These are phyloP conservation scores for Recurvirostra avosetta DNA, from an alignment of 2,113 vertebrate genomes.

Conservation along the genomic window DNA sequence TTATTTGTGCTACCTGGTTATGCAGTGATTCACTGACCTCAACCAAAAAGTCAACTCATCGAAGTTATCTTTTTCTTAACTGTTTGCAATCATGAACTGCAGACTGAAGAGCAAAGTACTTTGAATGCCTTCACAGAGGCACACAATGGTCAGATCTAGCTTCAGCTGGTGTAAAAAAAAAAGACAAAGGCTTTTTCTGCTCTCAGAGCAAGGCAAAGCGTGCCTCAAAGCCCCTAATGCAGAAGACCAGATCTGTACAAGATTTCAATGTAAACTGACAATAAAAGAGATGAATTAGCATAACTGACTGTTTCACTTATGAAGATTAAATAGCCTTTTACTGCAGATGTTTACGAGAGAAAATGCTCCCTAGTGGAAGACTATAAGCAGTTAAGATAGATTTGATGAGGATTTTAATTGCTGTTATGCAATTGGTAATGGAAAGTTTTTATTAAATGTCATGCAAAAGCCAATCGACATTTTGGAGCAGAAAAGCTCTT, in stretches of 20 bases:
- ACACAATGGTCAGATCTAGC: not conserved
- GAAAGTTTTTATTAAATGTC: constrained; percentile 74
- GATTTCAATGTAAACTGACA: constrained; percentile 68
- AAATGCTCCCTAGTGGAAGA: constrained; percentile 74
- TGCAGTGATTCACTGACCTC: not conserved
- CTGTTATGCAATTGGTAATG: constrained; percentile 71
- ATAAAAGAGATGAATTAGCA: constrained; percentile 70
- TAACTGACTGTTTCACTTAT: constrained; percentile 74
- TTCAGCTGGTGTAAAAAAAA: not conserved
- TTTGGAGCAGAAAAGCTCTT: constrained; percentile 40
- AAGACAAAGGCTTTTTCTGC: not conserved
- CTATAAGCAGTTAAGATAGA: constrained; percentile 74
- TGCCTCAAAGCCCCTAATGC: not conserved
- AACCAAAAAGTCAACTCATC: not conserved
- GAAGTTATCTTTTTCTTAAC: not conserved
- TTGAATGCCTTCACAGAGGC: not conserved
- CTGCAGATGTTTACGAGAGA: constrained; percentile 75
- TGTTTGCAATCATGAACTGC: not conserved
- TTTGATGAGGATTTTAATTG: constrained; percentile 81
- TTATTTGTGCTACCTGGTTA: not conserved
- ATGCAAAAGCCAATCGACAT: constrained; percentile 41
- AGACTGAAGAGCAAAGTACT: not conserved
- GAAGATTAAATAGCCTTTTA: constrained; percentile 77
- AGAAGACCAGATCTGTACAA: constrained; percentile 21
- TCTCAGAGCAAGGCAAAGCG: not conserved